A percentile compares a stretch with the other conserved stretches of the same genome.
These are phyloP conservation scores for Xanthostigma xanthostigma DNA, from an alignment of 2,888 invertebrate genomes.

Conservation along the genomic window DNA sequence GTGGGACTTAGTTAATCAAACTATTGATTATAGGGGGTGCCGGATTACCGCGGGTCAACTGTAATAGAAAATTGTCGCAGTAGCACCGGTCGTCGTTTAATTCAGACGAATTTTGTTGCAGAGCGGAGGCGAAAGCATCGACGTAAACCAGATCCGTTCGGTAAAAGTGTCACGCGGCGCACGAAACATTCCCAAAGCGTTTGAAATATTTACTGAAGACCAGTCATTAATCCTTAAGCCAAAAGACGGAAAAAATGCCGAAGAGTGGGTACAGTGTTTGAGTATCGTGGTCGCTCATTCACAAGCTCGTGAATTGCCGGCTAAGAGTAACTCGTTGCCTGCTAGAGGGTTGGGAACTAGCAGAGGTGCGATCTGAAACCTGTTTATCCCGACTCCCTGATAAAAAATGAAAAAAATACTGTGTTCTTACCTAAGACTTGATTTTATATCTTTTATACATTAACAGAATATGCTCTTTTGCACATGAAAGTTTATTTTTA, in stretches of 20 bases:
- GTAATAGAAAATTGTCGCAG: no score
- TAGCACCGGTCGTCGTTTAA: no score
- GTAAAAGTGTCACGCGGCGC: slow-evolving; percentile 88
- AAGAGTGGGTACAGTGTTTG: slow-evolving; percentile 91
- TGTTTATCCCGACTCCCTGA: not conserved
- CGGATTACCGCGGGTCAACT: no score
- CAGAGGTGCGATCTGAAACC: slow-evolving; percentile 25
- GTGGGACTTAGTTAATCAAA: no score
- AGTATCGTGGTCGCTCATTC: slow-evolving; percentile 86
- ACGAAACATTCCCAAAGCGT: slow-evolving; percentile 86
- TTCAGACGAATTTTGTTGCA: slow-evolving; percentile 24
- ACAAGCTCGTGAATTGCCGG: slow-evolving; percentile 42
- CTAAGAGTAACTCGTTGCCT: slow-evolving; percentile 31
- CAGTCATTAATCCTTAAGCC: slow-evolving; percentile 87
- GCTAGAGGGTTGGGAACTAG: slow-evolving; percentile 29
- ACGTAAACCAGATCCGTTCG: slow-evolving; percentile 83
- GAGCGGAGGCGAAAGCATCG: slow-evolving; percentile 77
- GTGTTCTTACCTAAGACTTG: no score
- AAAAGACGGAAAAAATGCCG: slow-evolving; percentile 85
- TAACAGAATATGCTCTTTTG: no score
- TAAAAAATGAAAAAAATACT: not conserved
- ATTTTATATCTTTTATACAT: no score
- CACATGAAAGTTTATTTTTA: no score
- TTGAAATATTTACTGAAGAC: slow-evolving; percentile 91
- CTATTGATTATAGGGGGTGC: no score